Percentiles rank a stretch among this genome's conserved stretches.
Evolutionary conservation across 2,797 vertebrate species (phyloP).

Genomic region (Anabacerthia variegaticeps): DNA sequence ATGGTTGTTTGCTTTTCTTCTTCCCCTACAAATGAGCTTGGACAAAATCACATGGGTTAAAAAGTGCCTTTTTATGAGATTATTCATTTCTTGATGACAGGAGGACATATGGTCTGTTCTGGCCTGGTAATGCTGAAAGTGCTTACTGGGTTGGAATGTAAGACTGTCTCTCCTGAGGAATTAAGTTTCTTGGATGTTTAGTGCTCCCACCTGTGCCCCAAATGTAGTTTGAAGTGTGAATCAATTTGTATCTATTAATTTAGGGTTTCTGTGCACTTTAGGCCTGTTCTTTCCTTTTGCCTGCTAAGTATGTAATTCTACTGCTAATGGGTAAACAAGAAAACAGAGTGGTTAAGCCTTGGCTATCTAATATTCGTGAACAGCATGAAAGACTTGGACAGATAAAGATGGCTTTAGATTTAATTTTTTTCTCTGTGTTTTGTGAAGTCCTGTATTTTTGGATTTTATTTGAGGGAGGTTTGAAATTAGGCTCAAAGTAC

Average conservation of each 20-base stretch:
- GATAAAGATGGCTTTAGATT: neutral
- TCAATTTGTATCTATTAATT: neutral
- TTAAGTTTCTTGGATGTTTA: neutral
- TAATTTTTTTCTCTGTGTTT: neutral
- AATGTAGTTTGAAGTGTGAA: neutral
- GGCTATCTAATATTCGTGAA: neutral
- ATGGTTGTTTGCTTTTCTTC: neutral
- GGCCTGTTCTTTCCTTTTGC: neutral
- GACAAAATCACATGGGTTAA: neutral
- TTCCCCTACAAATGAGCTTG: fast-evolving
- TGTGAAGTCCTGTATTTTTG: neutral
- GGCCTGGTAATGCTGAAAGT: neutral
- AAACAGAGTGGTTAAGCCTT: neutral
- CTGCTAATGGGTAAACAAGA: neutral
- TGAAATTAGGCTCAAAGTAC: neutral
- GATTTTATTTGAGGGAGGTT: neutral
- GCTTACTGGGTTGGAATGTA: neutral
- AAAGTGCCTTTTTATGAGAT: neutral
- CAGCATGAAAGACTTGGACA: neutral
- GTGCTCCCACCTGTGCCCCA: neutral
- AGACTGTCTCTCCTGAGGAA: neutral
- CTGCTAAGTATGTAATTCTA: neutral
- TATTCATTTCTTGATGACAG: neutral
- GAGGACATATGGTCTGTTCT: neutral
- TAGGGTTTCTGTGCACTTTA: neutral